These are phyloP conservation scores for Coelopa frigida DNA, from an alignment of 1,140 invertebrate species.

Conservation along the genomic window DNA sequence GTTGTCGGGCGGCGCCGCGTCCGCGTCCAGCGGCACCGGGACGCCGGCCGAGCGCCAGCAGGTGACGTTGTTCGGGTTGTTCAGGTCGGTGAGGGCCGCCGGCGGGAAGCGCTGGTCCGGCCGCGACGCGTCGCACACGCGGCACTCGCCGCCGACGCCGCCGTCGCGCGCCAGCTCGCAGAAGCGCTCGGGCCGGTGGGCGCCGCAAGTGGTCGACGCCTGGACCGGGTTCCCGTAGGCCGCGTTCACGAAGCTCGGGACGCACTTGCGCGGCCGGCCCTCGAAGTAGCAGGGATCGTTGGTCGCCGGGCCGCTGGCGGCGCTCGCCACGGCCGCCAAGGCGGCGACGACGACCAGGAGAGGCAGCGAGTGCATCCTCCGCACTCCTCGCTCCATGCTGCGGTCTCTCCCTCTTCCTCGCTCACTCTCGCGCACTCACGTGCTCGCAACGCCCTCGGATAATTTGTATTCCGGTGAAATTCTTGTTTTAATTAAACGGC, in stretches of 20 bases:
- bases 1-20: slow-evolving; percentile 75
- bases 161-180: slow-evolving; percentile 58
- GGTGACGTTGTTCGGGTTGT: slow-evolving; percentile 94
- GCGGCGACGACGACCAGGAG: neutral
- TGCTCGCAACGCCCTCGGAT: neutral
- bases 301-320: slow-evolving; percentile 17
- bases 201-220: slow-evolving; percentile 88
- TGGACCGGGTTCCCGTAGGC: slow-evolving; percentile 84
- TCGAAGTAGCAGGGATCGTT: slow-evolving; percentile 89
- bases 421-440: neutral
- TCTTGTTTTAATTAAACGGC: slow-evolving; percentile 16
- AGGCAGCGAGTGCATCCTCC: neutral
- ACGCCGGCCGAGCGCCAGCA: slow-evolving; percentile 94
- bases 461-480: slow-evolving; percentile 15
- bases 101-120: slow-evolving; percentile 72
- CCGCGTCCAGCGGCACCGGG: slow-evolving; percentile 57
- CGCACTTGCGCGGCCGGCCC: slow-evolving; percentile 73
- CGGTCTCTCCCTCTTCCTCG: neutral
- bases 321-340: slow-evolving; percentile 5
- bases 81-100: slow-evolving; percentile 85
- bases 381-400: neutral
- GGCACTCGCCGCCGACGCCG: slow-evolving; percentile 59
- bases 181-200: slow-evolving; percentile 57
- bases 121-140: slow-evolving; percentile 80
- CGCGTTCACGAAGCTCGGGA: slow-evolving; percentile 97